Evolutionary conservation across 2,888 invertebrate genomes (phyloP).

Genomic region (Tenodera sinensis): DNA sequence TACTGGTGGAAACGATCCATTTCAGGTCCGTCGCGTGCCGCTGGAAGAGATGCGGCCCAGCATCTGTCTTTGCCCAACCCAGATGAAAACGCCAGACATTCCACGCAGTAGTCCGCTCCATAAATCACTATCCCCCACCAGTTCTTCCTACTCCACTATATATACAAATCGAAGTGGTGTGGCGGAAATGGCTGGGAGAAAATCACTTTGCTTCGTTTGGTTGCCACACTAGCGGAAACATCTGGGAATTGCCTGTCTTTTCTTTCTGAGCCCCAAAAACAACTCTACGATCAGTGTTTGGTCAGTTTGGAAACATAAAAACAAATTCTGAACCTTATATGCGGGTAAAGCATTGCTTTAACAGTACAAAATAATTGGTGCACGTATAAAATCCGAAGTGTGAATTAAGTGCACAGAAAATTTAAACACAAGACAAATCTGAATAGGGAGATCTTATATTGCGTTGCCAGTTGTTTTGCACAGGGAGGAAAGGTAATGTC

Average conservation of each 20-base stretch:
- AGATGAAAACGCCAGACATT: slow-evolving; percentile 15
- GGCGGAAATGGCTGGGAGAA: background rate
- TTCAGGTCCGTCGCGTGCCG: background rate
- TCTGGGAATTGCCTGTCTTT: background rate
- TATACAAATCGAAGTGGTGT: background rate
- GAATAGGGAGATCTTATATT: too few species aligned
- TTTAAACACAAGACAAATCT: too few species aligned
- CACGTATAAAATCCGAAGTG: too few species aligned
- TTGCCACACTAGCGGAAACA: background rate
- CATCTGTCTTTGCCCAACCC: background rate
- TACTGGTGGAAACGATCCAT: background rate
- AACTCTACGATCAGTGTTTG: background rate
- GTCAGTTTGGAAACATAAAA: background rate
- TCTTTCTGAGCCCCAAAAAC: background rate
- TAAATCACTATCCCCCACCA: slow-evolving; percentile 11
- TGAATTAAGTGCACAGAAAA: too few species aligned
- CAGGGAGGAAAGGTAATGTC: too few species aligned
- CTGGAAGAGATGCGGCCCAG: background rate
- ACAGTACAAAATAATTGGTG: too few species aligned
- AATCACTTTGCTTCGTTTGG: background rate
- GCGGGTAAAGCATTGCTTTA: background rate
- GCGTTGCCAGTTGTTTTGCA: too few species aligned
- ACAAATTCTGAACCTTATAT: background rate
- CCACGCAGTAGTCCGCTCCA: slow-evolving; percentile 11
- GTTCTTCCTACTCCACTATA: background rate